Evolutionary conservation across 2,888 invertebrate genomes (phyloP).

Genomic region (Pammene aurita): DNA sequence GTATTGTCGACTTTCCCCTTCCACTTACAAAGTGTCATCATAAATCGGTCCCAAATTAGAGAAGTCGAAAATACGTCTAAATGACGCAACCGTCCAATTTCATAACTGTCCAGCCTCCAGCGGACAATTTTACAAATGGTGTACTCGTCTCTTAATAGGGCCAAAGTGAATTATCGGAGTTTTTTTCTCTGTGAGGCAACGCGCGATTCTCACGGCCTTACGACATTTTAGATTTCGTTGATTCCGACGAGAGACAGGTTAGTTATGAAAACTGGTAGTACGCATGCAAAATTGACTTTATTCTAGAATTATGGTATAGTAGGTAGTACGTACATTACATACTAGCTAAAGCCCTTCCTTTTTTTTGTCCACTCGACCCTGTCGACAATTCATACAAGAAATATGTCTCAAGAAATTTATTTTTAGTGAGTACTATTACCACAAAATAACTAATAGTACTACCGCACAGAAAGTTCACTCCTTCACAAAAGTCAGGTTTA

Average conservation of each 20-base stretch:
- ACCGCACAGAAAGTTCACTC: no score
- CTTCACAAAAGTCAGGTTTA: no score
- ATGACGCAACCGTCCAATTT: conserved; percentile 62
- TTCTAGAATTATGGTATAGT: not conserved
- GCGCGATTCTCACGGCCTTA: conserved; percentile 72
- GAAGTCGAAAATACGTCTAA: conserved; percentile 67
- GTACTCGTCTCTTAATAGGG: conserved; percentile 67
- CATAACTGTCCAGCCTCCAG: conserved; percentile 71
- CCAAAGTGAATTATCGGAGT: conserved; percentile 68
- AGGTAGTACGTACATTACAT: not conserved
- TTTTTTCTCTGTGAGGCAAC: conserved; percentile 62
- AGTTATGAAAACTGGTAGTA: not conserved
- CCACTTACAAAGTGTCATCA: conserved; percentile 13
- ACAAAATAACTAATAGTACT: no score
- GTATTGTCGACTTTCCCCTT: conserved; percentile 18
- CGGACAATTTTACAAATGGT: conserved; percentile 75
- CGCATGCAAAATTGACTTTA: not conserved
- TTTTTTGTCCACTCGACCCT: no score
- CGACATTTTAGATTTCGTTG: conserved; percentile 72
- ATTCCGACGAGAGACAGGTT: conserved; percentile 54
- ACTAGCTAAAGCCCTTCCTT: no score
- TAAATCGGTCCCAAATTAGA: conserved; percentile 50
- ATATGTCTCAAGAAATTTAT: no score
- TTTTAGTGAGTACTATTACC: no score
- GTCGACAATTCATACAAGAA: no score